A percentile compares a stretch with the other conserved stretches of the same genome.
phyloP scores from a whole-genome alignment of 2,113 vertebrate species.

The Festucalex cinctus region DNA sequence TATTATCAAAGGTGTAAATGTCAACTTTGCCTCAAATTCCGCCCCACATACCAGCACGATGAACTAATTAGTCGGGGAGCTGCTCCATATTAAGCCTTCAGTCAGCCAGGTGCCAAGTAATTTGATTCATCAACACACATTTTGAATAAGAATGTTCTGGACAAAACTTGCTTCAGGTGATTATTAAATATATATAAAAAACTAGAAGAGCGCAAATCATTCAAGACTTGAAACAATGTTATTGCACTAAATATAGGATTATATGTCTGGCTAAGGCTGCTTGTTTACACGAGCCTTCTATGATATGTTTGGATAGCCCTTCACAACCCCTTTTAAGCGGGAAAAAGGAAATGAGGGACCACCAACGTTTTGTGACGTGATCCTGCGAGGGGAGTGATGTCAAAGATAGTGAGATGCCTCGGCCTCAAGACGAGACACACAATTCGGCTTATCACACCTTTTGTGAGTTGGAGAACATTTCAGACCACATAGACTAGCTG shows the following conservation, averaged over 20 bases:
- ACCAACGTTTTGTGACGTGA: conserved; percentile 43
- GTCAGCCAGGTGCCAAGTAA: not conserved
- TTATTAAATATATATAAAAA: not conserved
- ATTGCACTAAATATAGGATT: conserved; percentile 43
- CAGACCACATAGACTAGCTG: too few species aligned
- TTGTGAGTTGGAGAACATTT: not conserved
- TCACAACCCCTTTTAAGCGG: conserved; percentile 38
- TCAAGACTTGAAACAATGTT: conserved; percentile 30
- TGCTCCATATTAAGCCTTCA: not conserved
- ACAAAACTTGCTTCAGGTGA: not conserved
- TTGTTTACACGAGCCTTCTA: conserved; percentile 69
- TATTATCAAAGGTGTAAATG: conserved; percentile 34
- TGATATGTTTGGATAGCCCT: conserved; percentile 63
- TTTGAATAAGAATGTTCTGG: not conserved
- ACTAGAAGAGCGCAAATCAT: conserved; percentile 11
- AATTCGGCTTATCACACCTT: conserved; percentile 14
- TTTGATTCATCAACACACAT: not conserved
- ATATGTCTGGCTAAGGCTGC: conserved; percentile 40
- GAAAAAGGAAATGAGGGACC: conserved; percentile 68
- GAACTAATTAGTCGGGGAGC: conserved; percentile 4
- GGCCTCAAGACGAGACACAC: conserved; percentile 14
- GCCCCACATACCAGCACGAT: not conserved
- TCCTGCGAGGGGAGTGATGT: conserved; percentile 28
- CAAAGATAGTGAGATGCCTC: conserved; percentile 16
- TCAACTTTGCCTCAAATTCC: conserved; percentile 19